A percentile compares a stretch with the other conserved stretches of the same genome.
Evolutionary conservation across 2,888 invertebrate genomes (phyloP).

Genomic region (Bimastos eiseni): DNA sequence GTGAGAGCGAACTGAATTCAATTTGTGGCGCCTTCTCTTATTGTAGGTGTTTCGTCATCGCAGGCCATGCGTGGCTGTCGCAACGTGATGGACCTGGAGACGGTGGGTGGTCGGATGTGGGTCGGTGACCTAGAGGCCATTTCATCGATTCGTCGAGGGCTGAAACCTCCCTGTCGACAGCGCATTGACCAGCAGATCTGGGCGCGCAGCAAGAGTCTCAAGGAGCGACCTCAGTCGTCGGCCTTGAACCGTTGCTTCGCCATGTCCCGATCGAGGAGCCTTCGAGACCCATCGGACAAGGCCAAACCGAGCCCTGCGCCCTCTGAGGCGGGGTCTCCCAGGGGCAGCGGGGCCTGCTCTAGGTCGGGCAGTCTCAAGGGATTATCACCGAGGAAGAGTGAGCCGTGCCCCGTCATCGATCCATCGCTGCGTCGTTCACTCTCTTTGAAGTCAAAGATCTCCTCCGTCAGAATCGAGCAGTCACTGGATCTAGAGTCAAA

Average conservation of each 20-base stretch:
- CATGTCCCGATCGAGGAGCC: conserved; percentile 15
- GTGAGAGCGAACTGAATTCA: background rate
- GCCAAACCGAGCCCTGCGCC: background rate
- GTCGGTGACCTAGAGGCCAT: conserved; percentile 36
- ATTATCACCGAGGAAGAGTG: background rate
- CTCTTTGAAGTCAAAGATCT: conserved; percentile 16
- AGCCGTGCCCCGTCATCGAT: background rate
- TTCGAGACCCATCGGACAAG: conserved; percentile 6
- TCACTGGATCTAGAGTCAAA: background rate
- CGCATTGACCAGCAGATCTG: conserved; percentile 28
- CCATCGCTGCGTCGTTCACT: background rate
- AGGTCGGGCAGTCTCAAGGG: background rate
- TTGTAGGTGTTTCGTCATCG: background rate
- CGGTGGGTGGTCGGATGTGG: conserved; percentile 9
- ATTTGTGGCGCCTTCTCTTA: background rate
- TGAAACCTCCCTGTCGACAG: conserved; percentile 23
- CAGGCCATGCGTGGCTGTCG: background rate
- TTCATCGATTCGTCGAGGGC: conserved; percentile 29
- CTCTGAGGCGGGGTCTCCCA: background rate
- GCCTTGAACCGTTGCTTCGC: conserved; percentile 4
- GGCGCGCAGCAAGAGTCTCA: conserved; percentile 21
- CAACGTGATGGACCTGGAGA: background rate
- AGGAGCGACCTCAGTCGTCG: conserved; percentile 23
- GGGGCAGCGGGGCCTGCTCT: background rate
- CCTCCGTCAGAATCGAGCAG: background rate